These are phyloP conservation scores for Apamea anceps DNA, from an alignment of 2,888 invertebrate species.

Conservation along the genomic window DNA sequence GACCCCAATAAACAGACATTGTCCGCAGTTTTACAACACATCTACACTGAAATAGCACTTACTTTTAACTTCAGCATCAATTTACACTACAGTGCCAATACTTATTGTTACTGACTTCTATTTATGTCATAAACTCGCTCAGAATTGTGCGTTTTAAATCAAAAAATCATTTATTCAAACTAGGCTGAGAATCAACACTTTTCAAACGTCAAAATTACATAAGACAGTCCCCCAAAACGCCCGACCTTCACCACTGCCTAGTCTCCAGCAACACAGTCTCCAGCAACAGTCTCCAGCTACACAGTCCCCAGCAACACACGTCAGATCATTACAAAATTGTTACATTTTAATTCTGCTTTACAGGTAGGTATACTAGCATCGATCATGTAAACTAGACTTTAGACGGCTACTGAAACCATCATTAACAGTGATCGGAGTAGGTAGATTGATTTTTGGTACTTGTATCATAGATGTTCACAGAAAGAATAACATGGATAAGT, in stretches of 20 bases:
- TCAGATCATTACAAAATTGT: neutral
- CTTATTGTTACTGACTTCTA: neutral
- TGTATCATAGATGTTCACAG: no score
- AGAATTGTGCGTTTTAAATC: neutral
- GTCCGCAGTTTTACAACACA: conserved; percentile 41
- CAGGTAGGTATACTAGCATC: neutral
- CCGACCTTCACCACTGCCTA: no score
- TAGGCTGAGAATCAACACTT: neutral
- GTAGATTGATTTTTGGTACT: no score
- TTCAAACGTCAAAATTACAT: neutral
- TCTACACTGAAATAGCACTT: conserved; percentile 37
- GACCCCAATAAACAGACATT: conserved; percentile 45
- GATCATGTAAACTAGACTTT: neutral
- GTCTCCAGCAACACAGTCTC: neutral
- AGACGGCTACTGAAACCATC: neutral
- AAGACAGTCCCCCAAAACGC: no score
- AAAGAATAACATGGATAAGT: no score
- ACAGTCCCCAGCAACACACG: neutral
- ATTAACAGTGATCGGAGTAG: no score
- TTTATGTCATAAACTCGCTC: neutral
- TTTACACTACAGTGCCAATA: conserved; percentile 45
- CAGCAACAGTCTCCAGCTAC: neutral
- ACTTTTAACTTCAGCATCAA: conserved; percentile 38
- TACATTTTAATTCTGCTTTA: neutral
- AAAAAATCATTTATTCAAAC: neutral